Percentiles rank a stretch among this genome's conserved stretches.
Conservation (phyloP, 2,797 vertebrate species). For the Etheostoma perlongum region DNA sequence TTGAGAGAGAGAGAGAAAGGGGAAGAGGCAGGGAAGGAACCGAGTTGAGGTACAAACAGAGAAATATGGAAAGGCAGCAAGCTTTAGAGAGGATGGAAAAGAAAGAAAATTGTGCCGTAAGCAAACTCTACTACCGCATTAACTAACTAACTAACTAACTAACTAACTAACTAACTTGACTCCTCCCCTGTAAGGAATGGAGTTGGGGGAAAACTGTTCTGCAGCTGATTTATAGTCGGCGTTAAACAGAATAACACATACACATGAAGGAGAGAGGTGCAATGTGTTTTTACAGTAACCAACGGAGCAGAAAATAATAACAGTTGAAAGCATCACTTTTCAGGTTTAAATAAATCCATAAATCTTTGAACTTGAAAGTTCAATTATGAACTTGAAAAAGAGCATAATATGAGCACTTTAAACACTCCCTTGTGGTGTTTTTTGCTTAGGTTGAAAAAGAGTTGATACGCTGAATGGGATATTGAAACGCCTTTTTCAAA, state of each 20-base stretch:
- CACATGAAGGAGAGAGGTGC: not conserved
- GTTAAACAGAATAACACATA: not conserved
- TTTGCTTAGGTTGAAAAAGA: no score
- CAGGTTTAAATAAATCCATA: slow-evolving; percentile 56
- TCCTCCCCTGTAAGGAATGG: slow-evolving; percentile 33
- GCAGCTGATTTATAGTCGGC: slow-evolving; percentile 29
- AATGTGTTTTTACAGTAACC: slow-evolving; percentile 24
- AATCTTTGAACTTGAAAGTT: slow-evolving; percentile 1
- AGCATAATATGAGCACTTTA: no score
- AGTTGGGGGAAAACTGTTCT: slow-evolving; percentile 13
- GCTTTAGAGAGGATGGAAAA: slow-evolving; percentile 13
- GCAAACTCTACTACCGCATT: not conserved
- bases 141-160: slow-evolving; percentile 10
- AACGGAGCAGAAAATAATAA: slow-evolving; percentile 42
- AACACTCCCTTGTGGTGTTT: no score
- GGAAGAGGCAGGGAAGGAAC: not conserved
- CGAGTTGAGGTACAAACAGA: slow-evolving; percentile 9
- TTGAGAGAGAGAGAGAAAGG: slow-evolving; percentile 31
- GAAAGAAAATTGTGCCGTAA: not conserved
- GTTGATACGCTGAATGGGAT: no score
- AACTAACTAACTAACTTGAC: slow-evolving; percentile 15
- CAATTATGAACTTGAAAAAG: no score
- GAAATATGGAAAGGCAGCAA: slow-evolving; percentile 11
- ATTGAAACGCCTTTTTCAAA: no score
- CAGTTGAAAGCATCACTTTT: slow-evolving; percentile 39